Conservation (phyloP, 2,888 invertebrate genomes). For the Mesoligia furuncula region DNA sequence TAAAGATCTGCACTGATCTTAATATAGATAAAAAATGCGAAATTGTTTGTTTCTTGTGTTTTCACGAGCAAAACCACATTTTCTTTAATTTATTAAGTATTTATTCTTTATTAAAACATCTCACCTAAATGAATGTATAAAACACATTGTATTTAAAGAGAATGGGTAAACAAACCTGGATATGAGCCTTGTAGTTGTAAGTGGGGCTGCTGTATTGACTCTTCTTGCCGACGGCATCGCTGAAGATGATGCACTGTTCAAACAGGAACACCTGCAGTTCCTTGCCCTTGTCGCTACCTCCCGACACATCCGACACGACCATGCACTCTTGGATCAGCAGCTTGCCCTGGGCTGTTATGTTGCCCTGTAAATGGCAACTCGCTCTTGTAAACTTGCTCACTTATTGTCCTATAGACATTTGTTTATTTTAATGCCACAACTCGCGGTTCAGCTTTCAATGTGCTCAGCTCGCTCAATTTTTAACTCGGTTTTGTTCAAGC, state of each 20-base stretch:
- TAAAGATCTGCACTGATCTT: background rate
- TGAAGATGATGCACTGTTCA: conserved; percentile 99
- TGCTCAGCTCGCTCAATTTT: background rate
- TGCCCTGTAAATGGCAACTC: conserved; percentile 92
- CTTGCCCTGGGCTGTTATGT: conserved; percentile 99
- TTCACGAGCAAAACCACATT: background rate
- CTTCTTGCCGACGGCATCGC: conserved; percentile 97
- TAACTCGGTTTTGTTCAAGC: background rate
- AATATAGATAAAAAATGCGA: background rate
- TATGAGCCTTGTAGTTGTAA: conserved; percentile 98
- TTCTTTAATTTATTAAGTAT: too few relatives aligned
- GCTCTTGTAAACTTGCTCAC: conserved; percentile 18
- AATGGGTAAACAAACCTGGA: conserved; percentile 94
- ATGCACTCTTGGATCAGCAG: conserved; percentile 96
- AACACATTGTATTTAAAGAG: background rate
- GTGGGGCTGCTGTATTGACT: conserved; percentile 98
- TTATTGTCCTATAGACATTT: background rate
- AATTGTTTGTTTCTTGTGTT: background rate
- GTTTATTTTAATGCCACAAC: background rate
- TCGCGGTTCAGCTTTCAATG: background rate
- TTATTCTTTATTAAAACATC: background rate
- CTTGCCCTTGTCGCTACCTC: conserved; percentile 85
- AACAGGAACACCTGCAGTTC: conserved; percentile 99
- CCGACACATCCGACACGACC: conserved; percentile 92
- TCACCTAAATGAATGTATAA: background rate